These are phyloP conservation scores for Atopsyche davidsoni DNA, from an alignment of 1,140 invertebrate species.

Conservation along the genomic window DNA sequence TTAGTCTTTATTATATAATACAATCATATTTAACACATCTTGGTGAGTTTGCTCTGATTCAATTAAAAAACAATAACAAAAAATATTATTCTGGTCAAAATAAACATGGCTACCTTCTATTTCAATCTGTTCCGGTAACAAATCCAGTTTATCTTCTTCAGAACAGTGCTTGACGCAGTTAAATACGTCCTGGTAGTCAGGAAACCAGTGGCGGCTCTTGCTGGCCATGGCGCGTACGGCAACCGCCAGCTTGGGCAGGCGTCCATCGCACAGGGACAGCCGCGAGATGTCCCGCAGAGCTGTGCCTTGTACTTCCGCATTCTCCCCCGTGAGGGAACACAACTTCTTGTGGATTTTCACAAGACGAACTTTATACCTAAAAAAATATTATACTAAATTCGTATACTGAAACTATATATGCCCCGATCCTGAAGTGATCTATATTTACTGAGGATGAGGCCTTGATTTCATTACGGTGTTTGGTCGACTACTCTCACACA, in stretches of 20 bases:
- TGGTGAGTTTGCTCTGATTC: too few relatives aligned
- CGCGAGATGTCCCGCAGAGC: not conserved
- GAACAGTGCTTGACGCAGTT: constrained; percentile 16
- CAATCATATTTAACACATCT: too few relatives aligned
- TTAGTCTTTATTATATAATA: not conserved
- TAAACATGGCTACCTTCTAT: constrained; percentile 6
- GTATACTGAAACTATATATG: not conserved
- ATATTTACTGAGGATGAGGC: not conserved
- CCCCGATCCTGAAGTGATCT: not conserved
- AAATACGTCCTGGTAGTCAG: constrained; percentile 21
- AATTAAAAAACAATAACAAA: not conserved
- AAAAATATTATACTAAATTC: constrained; percentile 6
- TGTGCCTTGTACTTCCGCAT: not conserved
- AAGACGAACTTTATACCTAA: constrained; percentile 21
- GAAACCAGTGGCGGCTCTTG: constrained; percentile 19
- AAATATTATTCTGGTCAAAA: not conserved
- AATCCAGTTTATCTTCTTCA: constrained; percentile 6
- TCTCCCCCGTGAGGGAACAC: constrained; percentile 23
- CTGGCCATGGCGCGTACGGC: constrained; percentile 12
- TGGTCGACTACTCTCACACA: too few relatives aligned
- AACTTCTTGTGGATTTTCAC: constrained; percentile 20
- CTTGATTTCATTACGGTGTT: too few relatives aligned
- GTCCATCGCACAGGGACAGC: constrained; percentile 6
- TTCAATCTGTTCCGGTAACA: constrained; percentile 11
- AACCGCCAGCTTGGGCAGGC: constrained; percentile 8